Base-by-base conservation (phyloP, 2,797 vertebrate genomes). In the Amblyopsis hoosieri region DNA sequence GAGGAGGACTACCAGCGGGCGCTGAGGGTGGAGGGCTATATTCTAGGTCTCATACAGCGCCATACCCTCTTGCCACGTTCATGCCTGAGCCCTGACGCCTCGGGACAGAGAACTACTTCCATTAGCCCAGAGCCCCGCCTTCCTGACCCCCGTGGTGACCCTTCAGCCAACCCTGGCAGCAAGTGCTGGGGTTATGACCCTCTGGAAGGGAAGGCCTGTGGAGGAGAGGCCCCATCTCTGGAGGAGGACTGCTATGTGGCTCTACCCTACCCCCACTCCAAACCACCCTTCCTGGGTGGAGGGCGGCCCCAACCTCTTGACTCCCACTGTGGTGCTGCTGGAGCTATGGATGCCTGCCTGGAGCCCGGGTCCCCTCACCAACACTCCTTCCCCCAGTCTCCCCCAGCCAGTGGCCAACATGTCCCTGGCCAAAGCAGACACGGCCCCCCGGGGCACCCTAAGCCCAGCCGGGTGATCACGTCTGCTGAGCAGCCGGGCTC, bases 1-100 rank as follows among this genome's bases (percentile, higher is more conserved):
- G 91, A 64, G 55, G 92, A 91, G 64, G 86, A 92, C 78, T 91
- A 91, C 82, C 87, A 92, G 82, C 90, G 90, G 59, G 86, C 87
- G 45, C 67, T 92, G 70, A 91, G 91, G 62, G 92, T 94, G 7
- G 94, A 97, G 78, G 86, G 91, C 52, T 96, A 96, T 84, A 97
- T 97, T 80, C 82, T 95, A 0, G 89, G 84, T 74, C 95, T 97
- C 13, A 83, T 96, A 64, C 93, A 95, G 70, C 93, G 94, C 1
- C 87, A 94, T 4, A 86, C 91, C 64, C 86, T 92, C 3, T 84
- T 89, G 29, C 83, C 89, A 4, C 79, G 93, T 54, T 91, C 90
- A 1, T 90, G 88, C 75, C 86, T 94, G n/a, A 79, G 74, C 75
- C 87, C 87, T 0, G 90, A 93, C 54, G 83, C 83, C 8, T 85